These are phyloP conservation scores for Conus ventricosus DNA, from an alignment of 1,140 invertebrate species.

Conservation along the genomic window DNA sequence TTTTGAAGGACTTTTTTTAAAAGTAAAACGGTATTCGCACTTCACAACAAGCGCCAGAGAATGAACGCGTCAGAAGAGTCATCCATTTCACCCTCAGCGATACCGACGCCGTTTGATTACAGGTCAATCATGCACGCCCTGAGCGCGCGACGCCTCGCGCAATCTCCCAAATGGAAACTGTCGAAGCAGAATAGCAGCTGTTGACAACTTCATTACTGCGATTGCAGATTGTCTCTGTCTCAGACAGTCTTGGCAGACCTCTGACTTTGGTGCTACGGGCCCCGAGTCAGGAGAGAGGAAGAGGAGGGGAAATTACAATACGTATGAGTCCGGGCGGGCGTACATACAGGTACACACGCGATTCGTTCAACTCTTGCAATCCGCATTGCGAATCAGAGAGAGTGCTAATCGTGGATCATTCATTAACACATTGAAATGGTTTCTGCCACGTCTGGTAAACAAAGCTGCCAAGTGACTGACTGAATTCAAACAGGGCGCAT, in stretches of 20 bases:
- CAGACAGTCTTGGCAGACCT: not conserved
- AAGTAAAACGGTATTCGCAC: not conserved
- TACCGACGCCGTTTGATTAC: not conserved
- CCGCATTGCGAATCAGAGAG: no score
- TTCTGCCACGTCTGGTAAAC: no score
- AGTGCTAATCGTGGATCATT: no score
- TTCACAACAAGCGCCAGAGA: not conserved
- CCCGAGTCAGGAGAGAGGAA: no score
- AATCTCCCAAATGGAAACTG: not conserved
- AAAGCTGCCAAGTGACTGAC: no score
- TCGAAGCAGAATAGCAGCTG: not conserved
- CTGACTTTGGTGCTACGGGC: not conserved
- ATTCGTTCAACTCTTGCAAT: no score
- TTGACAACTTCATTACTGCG: not conserved
- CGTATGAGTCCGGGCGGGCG: no score
- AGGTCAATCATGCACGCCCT: not conserved
- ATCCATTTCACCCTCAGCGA: not conserved
- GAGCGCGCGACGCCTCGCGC: not conserved
- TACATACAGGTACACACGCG: no score
- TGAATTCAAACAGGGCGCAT: no score
- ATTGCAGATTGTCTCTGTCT: constrained; percentile 6
- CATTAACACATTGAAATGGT: no score
- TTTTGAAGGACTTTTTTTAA: no score
- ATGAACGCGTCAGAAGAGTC: not conserved
- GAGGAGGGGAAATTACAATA: no score